Evolutionary conservation across 2,888 invertebrate genomes (phyloP).

Genomic region (Stenurella melanura): DNA sequence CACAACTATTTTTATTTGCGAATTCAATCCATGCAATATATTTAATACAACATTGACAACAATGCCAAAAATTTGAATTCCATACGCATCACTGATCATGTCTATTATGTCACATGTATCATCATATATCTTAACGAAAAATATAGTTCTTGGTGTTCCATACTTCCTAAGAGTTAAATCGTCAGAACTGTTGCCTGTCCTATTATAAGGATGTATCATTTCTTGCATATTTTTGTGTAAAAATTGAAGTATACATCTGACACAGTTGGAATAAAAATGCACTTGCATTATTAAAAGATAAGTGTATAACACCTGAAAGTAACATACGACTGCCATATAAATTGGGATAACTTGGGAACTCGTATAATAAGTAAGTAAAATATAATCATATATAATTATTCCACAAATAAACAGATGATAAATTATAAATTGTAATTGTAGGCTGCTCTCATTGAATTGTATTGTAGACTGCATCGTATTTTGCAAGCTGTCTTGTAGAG

Average conservation of each 20-base stretch:
- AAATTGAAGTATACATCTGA: conserved; percentile 32
- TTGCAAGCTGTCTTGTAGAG: conserved; percentile 42
- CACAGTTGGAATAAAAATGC: conserved; percentile 40
- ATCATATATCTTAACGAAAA: conserved; percentile 17
- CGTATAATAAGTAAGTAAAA: neutral
- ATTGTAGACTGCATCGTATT: conserved; percentile 33
- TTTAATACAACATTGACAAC: neutral
- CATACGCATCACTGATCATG: conserved; percentile 15
- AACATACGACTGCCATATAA: conserved; percentile 1
- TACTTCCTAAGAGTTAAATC: neutral
- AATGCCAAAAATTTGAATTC: conserved; percentile 15
- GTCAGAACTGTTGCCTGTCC: neutral
- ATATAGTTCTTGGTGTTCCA: neutral
- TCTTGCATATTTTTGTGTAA: conserved; percentile 38
- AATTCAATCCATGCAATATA: neutral
- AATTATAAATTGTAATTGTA: conserved; percentile 7
- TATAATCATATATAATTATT: neutral
- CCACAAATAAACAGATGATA: neutral
- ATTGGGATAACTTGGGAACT: neutral
- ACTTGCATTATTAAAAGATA: conserved; percentile 42
- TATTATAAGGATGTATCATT: neutral
- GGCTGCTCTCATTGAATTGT: conserved; percentile 12
- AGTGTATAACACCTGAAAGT: conserved; percentile 24
- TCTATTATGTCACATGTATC: conserved; percentile 19
- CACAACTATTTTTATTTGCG: neutral